Evolutionary conservation across 2,888 invertebrate genomes (phyloP).

Genomic region (Micropterix aruncella): DNA sequence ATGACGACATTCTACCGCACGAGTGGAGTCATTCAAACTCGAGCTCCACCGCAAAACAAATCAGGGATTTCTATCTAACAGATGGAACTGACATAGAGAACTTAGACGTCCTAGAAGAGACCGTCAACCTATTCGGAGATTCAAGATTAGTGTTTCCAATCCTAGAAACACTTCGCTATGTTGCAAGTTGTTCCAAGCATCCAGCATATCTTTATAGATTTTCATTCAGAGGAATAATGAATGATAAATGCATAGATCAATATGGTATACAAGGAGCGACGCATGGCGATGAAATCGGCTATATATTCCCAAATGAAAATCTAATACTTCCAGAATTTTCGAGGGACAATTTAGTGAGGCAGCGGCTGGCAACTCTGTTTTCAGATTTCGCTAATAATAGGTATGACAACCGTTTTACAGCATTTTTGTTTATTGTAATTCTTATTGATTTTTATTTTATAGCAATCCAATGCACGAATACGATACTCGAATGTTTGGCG

Average conservation of each 20-base stretch:
- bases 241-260: background rate
- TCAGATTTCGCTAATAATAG: background rate
- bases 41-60: background rate
- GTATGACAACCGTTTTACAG: background rate
- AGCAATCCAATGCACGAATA: background rate
- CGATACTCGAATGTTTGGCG: background rate
- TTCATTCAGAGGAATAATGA: background rate
- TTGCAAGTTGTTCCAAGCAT: background rate
- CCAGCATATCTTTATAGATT: background rate
- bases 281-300: background rate
- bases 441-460: background rate
- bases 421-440: background rate
- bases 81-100: background rate
- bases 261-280: background rate
- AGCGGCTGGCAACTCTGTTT: background rate
- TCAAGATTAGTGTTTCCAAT: background rate
- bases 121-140: background rate
- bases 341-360: background rate
- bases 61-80: background rate
- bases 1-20: background rate
- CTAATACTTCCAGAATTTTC: background rate
- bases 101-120: background rate
- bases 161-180: background rate
- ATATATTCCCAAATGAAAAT: background rate
- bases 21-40: no score